These are phyloP conservation scores for Gymnothorax javanicus DNA, from an alignment of 2,797 vertebrate genomes.

Conservation along the genomic window DNA sequence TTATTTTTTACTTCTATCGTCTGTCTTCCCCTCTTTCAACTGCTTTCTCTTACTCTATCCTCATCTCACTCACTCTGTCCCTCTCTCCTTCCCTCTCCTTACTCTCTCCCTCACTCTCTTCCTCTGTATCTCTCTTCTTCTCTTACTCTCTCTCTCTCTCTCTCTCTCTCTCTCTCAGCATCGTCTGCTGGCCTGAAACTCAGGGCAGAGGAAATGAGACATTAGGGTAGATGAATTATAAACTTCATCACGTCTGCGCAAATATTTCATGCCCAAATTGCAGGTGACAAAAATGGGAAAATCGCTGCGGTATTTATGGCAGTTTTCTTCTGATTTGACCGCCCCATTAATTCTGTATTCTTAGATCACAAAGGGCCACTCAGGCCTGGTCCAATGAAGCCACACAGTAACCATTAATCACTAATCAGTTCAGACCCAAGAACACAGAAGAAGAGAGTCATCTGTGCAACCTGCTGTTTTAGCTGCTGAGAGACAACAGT, in stretches of 20 bases:
- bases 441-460: too few relatives aligned
- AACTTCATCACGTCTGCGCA: background rate
- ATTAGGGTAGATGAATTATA: background rate
- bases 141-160: background rate
- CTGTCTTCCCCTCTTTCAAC: background rate
- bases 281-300: background rate
- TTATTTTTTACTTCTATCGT: background rate
- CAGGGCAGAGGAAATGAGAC: background rate
- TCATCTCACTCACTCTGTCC: background rate
- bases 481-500: too few relatives aligned
- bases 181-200: background rate
- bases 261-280: background rate
- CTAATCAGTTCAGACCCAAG: too few relatives aligned
- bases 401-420: too few relatives aligned
- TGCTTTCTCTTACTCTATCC: background rate
- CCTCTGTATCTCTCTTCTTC: background rate
- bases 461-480: too few relatives aligned
- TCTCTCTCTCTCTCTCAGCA: background rate
- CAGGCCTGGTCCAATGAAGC: too few relatives aligned
- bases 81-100: background rate
- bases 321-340: background rate
- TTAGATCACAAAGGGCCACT: background rate
- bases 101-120: background rate
- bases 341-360: background rate
- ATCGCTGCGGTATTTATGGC: too few relatives aligned